phyloP scores from a whole-genome alignment of 2,888 invertebrate species.

The Eudasyphora cyanicolor region DNA sequence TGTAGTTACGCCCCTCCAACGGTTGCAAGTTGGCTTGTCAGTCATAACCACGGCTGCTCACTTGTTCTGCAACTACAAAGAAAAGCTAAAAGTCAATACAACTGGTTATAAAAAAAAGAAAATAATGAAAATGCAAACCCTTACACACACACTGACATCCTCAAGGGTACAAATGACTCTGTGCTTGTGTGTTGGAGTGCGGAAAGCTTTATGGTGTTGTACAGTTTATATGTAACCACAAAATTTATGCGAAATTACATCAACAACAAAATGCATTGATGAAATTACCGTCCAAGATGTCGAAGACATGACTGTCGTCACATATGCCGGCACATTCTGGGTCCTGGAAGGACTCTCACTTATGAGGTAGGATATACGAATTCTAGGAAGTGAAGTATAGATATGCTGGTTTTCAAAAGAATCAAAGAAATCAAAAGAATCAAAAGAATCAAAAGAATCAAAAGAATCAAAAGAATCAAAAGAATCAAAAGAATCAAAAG shows the following conservation, averaged over 20 bases:
- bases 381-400: not conserved
- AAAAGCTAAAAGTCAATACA: conserved; percentile 20
- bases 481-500: too few species aligned
- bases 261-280: conserved; percentile 37
- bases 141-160: not conserved
- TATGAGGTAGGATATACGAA: not conserved
- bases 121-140: not conserved
- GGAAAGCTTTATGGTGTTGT: conserved; percentile 2
- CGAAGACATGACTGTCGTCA: not conserved
- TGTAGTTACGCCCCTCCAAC: not conserved
- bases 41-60: not conserved
- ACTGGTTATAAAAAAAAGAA: not conserved
- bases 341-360: not conserved
- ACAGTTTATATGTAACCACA: conserved; percentile 38
- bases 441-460: too few species aligned
- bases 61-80: not conserved
- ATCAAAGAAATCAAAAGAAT: not conserved
- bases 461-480: too few species aligned
- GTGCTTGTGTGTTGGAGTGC: not conserved
- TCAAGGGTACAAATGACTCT: not conserved
- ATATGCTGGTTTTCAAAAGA: too few species aligned
- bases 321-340: not conserved
- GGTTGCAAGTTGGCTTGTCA: not conserved
- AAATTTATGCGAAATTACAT: conserved; percentile 49
- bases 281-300: conserved; percentile 36